phyloP scores from a whole-genome alignment of 2,888 invertebrate genomes.

The Drosophila ezoana region DNA sequence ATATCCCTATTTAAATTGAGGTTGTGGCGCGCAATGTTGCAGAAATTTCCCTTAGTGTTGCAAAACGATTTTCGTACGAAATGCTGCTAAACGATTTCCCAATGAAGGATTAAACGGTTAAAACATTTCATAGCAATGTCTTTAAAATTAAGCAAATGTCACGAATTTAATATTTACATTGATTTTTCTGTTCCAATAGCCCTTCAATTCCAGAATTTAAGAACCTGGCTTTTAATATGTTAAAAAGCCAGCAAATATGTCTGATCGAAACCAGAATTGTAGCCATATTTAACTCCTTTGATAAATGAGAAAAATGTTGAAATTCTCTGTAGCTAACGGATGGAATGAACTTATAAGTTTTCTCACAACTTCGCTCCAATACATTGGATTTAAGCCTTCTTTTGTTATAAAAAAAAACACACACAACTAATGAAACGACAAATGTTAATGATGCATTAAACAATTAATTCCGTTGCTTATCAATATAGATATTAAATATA shows the following conservation, averaged over 20 bases:
- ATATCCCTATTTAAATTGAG: background rate
- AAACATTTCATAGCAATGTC: background rate
- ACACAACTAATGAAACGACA: background rate
- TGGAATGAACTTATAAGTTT: too few species aligned
- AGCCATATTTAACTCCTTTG: too few species aligned
- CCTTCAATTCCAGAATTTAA: too few species aligned
- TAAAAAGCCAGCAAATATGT: too few species aligned
- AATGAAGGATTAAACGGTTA: background rate
- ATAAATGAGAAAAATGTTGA: too few species aligned
- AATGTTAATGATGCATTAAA: background rate
- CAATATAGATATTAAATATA: conserved; percentile 40
- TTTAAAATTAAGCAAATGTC: background rate
- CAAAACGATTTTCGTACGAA: background rate
- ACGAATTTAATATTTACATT: background rate
- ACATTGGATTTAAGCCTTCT: too few species aligned
- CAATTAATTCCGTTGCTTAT: background rate
- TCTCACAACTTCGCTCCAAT: too few species aligned
- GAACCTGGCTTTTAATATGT: too few species aligned
- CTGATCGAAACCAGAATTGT: too few species aligned
- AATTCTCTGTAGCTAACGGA: too few species aligned
- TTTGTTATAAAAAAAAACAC: too few species aligned
- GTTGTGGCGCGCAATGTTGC: conserved; percentile 4
- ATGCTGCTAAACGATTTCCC: background rate
- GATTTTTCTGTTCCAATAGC: background rate
- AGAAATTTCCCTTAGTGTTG: background rate